phyloP scores from a whole-genome alignment of 2,113 vertebrate genomes.

The Phrynosoma blainvillii region DNA sequence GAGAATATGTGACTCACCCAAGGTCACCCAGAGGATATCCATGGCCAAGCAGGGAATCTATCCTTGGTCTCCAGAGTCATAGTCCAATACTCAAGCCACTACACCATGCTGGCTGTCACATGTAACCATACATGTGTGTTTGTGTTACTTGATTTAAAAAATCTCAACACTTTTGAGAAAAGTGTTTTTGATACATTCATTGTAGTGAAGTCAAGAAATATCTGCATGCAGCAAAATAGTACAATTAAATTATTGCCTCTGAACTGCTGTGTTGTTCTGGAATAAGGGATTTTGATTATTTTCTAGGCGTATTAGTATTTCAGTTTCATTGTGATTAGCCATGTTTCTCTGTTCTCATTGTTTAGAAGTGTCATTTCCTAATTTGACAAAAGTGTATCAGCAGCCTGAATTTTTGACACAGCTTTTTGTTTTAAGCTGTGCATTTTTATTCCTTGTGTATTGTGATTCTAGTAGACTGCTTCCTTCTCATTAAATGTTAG shows the following conservation, averaged over 20 bases:
- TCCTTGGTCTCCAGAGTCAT: too few relatives aligned
- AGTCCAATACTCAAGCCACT: too few relatives aligned
- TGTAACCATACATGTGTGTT: too few relatives aligned
- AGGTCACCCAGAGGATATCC: too few relatives aligned
- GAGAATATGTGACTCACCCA: too few relatives aligned
- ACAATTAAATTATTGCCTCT: neutral
- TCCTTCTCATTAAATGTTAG: constrained; percentile 26
- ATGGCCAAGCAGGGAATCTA: too few relatives aligned
- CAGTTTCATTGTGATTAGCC: neutral
- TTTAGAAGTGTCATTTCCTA: neutral
- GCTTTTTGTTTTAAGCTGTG: constrained; percentile 36
- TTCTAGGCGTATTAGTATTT: neutral
- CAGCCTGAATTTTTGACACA: neutral
- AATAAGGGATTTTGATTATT: neutral
- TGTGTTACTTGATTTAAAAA: too few relatives aligned
- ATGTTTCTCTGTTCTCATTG: neutral
- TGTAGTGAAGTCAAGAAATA: neutral
- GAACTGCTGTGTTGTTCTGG: neutral
- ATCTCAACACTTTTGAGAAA: neutral
- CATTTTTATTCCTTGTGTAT: constrained; percentile 16
- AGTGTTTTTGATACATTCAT: neutral
- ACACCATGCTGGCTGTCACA: too few relatives aligned
- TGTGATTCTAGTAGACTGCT: neutral
- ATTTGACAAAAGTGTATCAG: accelerated
- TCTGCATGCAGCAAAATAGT: neutral